Evolutionary conservation across 2,113 vertebrate species (phyloP), one percentile per base, ranked within the genome.

Genomic region (Circaetus gallicus): DNA sequence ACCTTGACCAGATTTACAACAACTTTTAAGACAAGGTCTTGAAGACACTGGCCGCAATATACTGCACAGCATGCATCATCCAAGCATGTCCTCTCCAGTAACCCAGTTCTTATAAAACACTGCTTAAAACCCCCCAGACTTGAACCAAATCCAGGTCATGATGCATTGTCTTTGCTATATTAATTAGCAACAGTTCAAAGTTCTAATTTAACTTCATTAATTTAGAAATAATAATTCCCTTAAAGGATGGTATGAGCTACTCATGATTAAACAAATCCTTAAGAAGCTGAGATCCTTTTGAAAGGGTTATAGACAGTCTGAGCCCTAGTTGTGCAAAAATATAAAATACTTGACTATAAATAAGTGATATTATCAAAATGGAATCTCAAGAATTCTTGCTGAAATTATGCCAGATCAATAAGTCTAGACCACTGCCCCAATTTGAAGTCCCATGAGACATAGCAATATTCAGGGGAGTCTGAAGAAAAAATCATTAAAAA

Each of bases 181-280:
- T 89, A 94, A 91, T 86, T 83, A 86, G 31, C 29, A 77, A 5
- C 8, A 66, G 58, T 91, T 91, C 53, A 91, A 83, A 73, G 31
- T 89, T 95, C 59, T 70, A 61, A 80, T 77, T 86, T 89, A 81
- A 89, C 69, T 78, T 87, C 49, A 78, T 95, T 78, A 87, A 56
- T 26, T 69, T 53, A 56, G 59, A 91, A 89, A 61, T 65, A 73
- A 56, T 24, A 5, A 86, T 86, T 94, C 31, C 29, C 13, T 94
- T 94, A 65, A 96, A 95, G 43, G 58, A 83, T 24, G 86, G 3
- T 13, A 77, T 34, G 28, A 93, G 38, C 6, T 59, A 80, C 52
- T 67, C 40, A 76, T 73, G 9, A 77, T 66, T 92, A 94, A 89
- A 86, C 24, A 83, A 86, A 78, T 38, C 28, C 24, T 62, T 82